Percentiles rank a stretch among this genome's conserved stretches.
phyloP scores from a whole-genome alignment of 2,113 vertebrate species.

The Calonectris borealis region DNA sequence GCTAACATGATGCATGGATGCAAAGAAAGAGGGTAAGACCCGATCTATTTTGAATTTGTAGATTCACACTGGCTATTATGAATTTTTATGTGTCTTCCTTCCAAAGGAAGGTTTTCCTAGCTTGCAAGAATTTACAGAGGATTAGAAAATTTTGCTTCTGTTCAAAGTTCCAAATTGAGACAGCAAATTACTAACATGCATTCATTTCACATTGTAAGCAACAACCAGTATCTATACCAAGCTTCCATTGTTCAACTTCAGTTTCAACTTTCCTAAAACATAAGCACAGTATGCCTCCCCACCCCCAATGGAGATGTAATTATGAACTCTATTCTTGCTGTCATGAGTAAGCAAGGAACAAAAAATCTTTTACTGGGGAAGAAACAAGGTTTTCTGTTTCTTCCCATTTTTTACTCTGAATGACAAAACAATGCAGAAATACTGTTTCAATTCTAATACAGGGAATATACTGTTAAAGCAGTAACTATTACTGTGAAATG shows the following conservation, averaged over 20 bases:
- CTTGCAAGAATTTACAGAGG: background rate
- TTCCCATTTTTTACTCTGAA: background rate
- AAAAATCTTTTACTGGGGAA: background rate
- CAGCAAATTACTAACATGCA: background rate
- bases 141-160: background rate
- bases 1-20: background rate
- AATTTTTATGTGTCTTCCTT: background rate
- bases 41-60: background rate
- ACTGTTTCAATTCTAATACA: background rate
- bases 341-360: background rate
- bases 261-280: background rate
- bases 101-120: background rate
- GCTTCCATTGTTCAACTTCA: background rate
- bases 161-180: background rate
- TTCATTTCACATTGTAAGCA: background rate
- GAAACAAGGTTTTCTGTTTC: background rate
- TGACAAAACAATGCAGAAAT: background rate
- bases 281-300: background rate
- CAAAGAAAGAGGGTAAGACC: background rate
- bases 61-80: background rate
- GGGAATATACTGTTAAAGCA: background rate
- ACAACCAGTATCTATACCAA: background rate
- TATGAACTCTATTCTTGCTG: background rate
- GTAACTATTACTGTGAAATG: background rate
- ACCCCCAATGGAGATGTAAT: background rate